Evolutionary conservation across 2,888 invertebrate genomes (phyloP), one percentile per base, ranked within the genome.

Genomic region (Anoplius nigerrimus): DNA sequence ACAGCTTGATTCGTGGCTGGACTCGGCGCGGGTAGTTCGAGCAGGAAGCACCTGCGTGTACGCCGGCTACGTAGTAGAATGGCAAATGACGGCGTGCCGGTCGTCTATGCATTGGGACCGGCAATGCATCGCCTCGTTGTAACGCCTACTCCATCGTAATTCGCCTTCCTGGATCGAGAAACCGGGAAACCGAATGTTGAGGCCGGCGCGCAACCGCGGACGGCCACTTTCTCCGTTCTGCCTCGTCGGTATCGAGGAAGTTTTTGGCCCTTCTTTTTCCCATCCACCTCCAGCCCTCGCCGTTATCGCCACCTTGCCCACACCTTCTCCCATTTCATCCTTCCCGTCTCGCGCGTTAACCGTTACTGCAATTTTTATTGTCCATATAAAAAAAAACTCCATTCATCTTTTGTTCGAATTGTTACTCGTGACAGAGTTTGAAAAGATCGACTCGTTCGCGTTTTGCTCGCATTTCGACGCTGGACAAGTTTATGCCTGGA

Each of bases 201-300:
- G n/a, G 59, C 21, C 54, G 46, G 62, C 57, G 59, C 51, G 62
- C 54, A 61, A 66, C 62, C 62, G 66, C 48, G 42, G 58, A 61
- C 52, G 75, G 68, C 63, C 68, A 68, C 77, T 78, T 78, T 78
- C 77, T 76, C 75, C 74, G 71, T 79, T 73, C 72, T 71, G 77
- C 69, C 71, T 77, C 74, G 70, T 20, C 72, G 74, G 73, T 77
- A 69, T 70, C 72, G 76, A 80, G 79, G 69, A 76, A 79, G 74
- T 79, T 75, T 73, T 55, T 57, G 62, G 58, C 62, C 61, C 59
- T 65, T 60, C 69, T 69, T 71, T 59, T 55, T 16, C 21, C 58
- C 45, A 27, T 34, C n/a, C 8, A 21, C 22, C 48, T 15, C 48
- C 34, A 6, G 1, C 16, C 16, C 48, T 48, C 48, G 48, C 48